A percentile compares a stretch with the other conserved stretches of the same genome.
Conservation (phyloP, 1,140 invertebrate genomes). For the Druon quercuslanigerum region DNA sequence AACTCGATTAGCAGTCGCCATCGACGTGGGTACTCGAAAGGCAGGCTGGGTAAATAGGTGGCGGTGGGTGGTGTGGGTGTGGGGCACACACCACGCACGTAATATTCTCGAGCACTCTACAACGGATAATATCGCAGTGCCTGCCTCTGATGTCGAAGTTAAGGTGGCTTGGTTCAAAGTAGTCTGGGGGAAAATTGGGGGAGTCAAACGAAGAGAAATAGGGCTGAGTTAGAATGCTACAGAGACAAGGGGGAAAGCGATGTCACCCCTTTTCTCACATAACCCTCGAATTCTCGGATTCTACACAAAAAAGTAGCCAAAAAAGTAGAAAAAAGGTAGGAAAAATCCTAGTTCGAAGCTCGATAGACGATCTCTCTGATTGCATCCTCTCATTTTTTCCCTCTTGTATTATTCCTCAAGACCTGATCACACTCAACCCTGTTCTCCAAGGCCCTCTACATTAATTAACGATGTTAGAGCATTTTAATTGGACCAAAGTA, state of each 20-base stretch:
- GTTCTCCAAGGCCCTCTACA: slow-evolving; percentile 1
- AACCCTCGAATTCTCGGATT: neutral
- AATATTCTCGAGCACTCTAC: slow-evolving; percentile 30
- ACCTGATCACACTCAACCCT: neutral
- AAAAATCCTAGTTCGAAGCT: too few species aligned
- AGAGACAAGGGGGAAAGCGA: neutral
- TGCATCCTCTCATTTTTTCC: too few species aligned
- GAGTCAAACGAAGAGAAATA: neutral
- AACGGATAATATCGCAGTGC: slow-evolving; percentile 31
- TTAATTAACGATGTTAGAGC: slow-evolving; percentile 25
- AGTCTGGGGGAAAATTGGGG: slow-evolving; percentile 4
- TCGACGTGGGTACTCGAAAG: slow-evolving; percentile 29
- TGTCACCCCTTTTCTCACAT: neutral
- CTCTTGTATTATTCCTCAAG: neutral
- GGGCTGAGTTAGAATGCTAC: slow-evolving; percentile 8
- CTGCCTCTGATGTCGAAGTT: slow-evolving; percentile 30
- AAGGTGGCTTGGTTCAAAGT: slow-evolving; percentile 22
- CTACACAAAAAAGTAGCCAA: neutral
- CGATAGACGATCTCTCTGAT: too few species aligned
- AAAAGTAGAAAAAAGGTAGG: too few species aligned
- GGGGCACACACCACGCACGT: slow-evolving; percentile 18
- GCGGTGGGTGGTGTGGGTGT: neutral
- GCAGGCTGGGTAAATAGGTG: slow-evolving; percentile 30
- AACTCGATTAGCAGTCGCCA: slow-evolving; percentile 31
- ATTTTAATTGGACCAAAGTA: slow-evolving; percentile 29